phyloP scores from a whole-genome alignment of 1,140 invertebrate genomes.

The Augochlora pura region DNA sequence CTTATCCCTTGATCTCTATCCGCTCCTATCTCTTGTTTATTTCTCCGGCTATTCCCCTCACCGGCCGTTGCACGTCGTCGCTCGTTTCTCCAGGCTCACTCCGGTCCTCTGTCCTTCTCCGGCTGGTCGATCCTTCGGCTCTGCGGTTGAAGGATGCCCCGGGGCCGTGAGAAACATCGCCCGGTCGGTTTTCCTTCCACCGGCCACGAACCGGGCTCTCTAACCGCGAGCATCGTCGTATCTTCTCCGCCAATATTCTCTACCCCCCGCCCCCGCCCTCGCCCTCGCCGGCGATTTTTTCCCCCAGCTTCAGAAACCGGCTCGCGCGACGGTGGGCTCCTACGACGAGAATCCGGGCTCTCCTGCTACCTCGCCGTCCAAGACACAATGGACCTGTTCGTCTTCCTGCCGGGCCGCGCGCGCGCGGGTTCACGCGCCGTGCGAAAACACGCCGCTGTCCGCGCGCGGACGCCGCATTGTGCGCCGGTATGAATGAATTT shows the following conservation, averaged over 20 bases:
- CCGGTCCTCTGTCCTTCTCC: background rate
- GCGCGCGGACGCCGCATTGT: too few species aligned
- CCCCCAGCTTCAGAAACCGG: slow-evolving; percentile 56
- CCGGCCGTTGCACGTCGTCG: too few species aligned
- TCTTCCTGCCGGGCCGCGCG: slow-evolving; percentile 4
- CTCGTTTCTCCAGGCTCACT: too few species aligned
- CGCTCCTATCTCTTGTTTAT: too few species aligned
- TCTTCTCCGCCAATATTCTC: slow-evolving; percentile 17
- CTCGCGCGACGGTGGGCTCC: background rate
- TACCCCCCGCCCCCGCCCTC: background rate
- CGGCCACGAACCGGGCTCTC: slow-evolving; percentile 16
- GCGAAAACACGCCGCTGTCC: slow-evolving; percentile 38
- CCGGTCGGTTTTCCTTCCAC: slow-evolving; percentile 51
- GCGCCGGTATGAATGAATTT: too few species aligned
- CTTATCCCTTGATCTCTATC: too few species aligned
- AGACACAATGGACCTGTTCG: slow-evolving; percentile 59
- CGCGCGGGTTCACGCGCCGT: slow-evolving; percentile 28
- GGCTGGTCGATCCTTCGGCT: slow-evolving; percentile 32
- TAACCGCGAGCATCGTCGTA: slow-evolving; percentile 28
- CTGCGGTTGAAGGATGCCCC: slow-evolving; percentile 44
- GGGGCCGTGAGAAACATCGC: slow-evolving; percentile 61
- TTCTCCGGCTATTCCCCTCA: too few species aligned
- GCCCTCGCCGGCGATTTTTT: slow-evolving; percentile 39
- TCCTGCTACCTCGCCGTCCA: slow-evolving; percentile 4
- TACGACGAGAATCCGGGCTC: background rate